These are phyloP conservation scores for Brachypalpus laphriformis DNA, from an alignment of 2,888 invertebrate genomes.

Conservation along the genomic window DNA sequence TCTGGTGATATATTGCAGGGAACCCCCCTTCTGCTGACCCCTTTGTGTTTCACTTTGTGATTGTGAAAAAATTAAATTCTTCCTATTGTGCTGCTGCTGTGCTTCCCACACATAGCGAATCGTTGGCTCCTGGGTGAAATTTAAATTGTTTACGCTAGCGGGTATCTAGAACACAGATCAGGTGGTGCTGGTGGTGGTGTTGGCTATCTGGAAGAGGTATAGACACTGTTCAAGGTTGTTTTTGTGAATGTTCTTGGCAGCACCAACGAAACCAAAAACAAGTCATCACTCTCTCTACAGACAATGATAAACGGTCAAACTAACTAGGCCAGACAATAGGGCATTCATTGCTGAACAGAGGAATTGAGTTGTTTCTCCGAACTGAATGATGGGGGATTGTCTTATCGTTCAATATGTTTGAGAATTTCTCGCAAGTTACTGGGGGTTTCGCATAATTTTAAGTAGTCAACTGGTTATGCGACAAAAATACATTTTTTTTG, in stretches of 20 bases:
- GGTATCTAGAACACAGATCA: slow-evolving; percentile 49
- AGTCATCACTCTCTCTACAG: background rate
- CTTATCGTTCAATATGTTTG: slow-evolving; percentile 10
- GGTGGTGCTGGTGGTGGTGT: slow-evolving; percentile 35
- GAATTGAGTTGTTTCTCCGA: background rate
- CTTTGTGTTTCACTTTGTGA: slow-evolving; percentile 37
- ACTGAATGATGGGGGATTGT: background rate
- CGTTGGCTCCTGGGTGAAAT: slow-evolving; percentile 16
- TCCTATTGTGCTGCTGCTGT: background rate
- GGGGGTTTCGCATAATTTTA: background rate
- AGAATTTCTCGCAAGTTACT: background rate
- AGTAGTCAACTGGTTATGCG: background rate
- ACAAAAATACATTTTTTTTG: background rate
- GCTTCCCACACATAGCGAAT: slow-evolving; percentile 33
- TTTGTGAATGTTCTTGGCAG: slow-evolving; percentile 17
- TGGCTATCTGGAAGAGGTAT: background rate
- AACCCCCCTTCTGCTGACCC: background rate
- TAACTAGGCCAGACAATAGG: slow-evolving; percentile 57
- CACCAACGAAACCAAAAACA: slow-evolving; percentile 1
- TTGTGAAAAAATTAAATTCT: slow-evolving; percentile 10
- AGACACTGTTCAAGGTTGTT: background rate
- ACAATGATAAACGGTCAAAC: slow-evolving; percentile 60
- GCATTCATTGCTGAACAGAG: background rate
- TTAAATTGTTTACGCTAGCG: slow-evolving; percentile 38
- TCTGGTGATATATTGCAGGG: background rate